Conservation (phyloP, 2,113 vertebrate genomes). For the Festucalex cinctus region DNA sequence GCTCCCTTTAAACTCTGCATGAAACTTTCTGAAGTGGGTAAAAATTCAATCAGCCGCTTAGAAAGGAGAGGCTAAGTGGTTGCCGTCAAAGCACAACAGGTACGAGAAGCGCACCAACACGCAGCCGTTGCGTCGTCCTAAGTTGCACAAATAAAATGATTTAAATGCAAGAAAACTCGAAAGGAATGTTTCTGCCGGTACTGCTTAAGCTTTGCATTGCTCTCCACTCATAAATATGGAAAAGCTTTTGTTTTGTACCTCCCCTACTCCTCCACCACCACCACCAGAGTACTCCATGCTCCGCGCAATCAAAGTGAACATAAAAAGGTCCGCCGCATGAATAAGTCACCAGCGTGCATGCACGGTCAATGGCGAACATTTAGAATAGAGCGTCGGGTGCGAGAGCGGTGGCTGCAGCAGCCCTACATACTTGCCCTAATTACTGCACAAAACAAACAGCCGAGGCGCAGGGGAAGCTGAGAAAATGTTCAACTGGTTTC, state of each 20-base stretch:
- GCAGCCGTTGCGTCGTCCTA: background rate
- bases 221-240: slow-evolving; percentile 69
- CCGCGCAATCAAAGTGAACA: slow-evolving; percentile 61
- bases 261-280: slow-evolving; percentile 17
- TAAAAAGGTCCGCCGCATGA: slow-evolving; percentile 57
- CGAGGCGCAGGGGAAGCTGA: slow-evolving; percentile 12
- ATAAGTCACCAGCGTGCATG: slow-evolving; percentile 52
- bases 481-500: slow-evolving; percentile 52
- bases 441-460: slow-evolving; percentile 62
- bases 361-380: slow-evolving; percentile 13
- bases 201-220: slow-evolving; percentile 28
- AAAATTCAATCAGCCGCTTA: slow-evolving; percentile 22
- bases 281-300: slow-evolving; percentile 49
- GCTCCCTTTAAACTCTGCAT: background rate
- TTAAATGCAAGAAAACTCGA: slow-evolving; percentile 34
- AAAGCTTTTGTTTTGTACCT: slow-evolving; percentile 57
- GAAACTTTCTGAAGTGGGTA: background rate
- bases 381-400: slow-evolving; percentile 9
- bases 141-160: background rate
- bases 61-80: slow-evolving; percentile 17
- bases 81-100: slow-evolving; percentile 21
- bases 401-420: slow-evolving; percentile 29
- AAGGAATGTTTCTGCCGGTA: slow-evolving; percentile 22
- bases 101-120: background rate
- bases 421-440: slow-evolving; percentile 65